These are phyloP conservation scores for Petrocephalus microphthalmus DNA, from an alignment of 2,113 vertebrate species.

Conservation along the genomic window DNA sequence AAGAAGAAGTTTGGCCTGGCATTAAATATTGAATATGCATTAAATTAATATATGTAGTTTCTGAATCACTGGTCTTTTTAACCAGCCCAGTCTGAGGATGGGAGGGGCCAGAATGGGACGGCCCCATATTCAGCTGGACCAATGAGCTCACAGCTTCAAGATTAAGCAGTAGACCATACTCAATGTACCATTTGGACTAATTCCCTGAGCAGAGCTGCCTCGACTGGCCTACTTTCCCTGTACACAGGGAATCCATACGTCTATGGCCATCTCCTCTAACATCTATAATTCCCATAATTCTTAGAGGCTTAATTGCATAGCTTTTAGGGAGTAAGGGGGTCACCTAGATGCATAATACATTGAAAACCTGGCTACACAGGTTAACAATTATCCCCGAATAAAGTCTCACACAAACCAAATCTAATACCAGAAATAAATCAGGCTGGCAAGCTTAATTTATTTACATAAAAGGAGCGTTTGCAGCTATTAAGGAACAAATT, in stretches of 20 bases:
- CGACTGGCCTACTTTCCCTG: neutral
- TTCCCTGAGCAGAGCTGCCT: neutral
- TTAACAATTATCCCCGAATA: neutral
- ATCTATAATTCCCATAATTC: constrained; percentile 9
- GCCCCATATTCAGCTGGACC: too few species aligned
- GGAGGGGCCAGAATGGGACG: too few species aligned
- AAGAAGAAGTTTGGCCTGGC: too few species aligned
- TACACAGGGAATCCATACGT: too few species aligned
- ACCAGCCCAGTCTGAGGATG: too few species aligned
- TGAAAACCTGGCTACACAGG: neutral
- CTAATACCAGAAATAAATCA: neutral
- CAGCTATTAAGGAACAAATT: constrained; percentile 18
- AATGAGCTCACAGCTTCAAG: too few species aligned
- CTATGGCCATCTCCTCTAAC: neutral
- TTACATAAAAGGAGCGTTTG: constrained; percentile 17
- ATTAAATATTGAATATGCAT: too few species aligned
- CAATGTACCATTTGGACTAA: neutral
- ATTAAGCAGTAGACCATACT: neutral
- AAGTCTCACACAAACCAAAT: neutral
- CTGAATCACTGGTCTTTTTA: too few species aligned
- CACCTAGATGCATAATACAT: neutral
- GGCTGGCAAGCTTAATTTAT: neutral
- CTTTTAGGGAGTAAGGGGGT: neutral
- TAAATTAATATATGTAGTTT: too few species aligned
- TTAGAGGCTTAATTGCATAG: neutral